Evolutionary conservation across 2,888 invertebrate species (phyloP), one percentile per base, ranked within the genome.

Genomic region (Chymomyza procnemis): DNA sequence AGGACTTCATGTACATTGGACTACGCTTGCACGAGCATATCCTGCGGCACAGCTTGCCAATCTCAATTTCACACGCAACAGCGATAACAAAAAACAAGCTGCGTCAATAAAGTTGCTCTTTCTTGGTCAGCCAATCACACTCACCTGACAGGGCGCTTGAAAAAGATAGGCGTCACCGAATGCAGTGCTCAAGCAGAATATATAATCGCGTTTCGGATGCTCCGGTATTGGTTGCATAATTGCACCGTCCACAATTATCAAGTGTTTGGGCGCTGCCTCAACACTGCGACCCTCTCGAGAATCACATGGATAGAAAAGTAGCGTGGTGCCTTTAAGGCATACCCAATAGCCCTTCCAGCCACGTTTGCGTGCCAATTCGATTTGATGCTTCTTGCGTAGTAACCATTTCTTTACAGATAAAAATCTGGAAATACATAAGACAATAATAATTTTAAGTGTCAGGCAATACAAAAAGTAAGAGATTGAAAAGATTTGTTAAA

Each of bases 301-400:
- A 91, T 97, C 97, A 91, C 97, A 97, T 2, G 97, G 97, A 92
- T 98, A 98, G 92, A 99, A 99, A 69, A 98, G 94, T 69, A 99
- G 93, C 57, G 98, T 98, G 69, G 98, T 98, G 81, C 99, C 99
- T 92, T 98, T 99, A 85, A 99, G 93, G 91, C 98, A 98, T 64
- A 99, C 98, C 98, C 98, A 99, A 92, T 99, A 99, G 75, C 97
- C 97, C 92, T 98, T 98, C 99, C 99, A 99, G 78, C 97, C 98
- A 55, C 98, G 94, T 91, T 98, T 97, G 67, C 97, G 94, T 56
- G 98, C 98, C 91, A 99, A 92, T 92, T 98, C 98, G 90, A 98
- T 96, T 92, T 97, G 97, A 92, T 97, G 97, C 91, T 98, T 97
- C 92, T 98, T 98, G 85, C 98, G 95, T 79, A 98, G 93, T 84